Conservation (phyloP, 2,797 vertebrate genomes). For the Gephyroberyx darwinii region DNA sequence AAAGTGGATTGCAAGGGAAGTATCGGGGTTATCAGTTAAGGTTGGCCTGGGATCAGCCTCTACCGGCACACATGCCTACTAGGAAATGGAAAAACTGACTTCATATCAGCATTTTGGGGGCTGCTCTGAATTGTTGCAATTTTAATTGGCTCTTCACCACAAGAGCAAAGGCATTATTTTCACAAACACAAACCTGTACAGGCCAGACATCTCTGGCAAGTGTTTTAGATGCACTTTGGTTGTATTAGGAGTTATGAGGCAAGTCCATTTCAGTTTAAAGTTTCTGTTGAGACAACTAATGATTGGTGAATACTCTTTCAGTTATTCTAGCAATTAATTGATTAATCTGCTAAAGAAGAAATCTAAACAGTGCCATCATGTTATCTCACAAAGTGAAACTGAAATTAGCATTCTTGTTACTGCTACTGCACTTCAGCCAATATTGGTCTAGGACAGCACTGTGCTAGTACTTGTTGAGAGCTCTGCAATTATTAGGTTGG, state of each 20-base stretch:
- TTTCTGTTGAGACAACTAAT: neutral
- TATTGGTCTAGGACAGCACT: neutral
- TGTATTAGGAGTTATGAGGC: neutral
- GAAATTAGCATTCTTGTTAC: neutral
- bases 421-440: conserved; percentile 2
- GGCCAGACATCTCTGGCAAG: neutral
- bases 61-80: too few relatives aligned
- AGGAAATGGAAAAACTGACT: too few relatives aligned
- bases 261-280: neutral
- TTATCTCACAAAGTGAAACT: conserved; percentile 13
- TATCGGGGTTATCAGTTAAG: too few relatives aligned
- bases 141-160: neutral
- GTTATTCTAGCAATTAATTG: neutral
- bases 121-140: neutral
- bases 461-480: neutral
- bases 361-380: neutral
- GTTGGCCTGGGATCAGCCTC: too few relatives aligned
- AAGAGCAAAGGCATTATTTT: neutral
- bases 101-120: too few relatives aligned
- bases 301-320: conserved; percentile 19
- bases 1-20: too few relatives aligned
- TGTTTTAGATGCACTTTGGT: too few relatives aligned
- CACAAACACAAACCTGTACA: neutral
- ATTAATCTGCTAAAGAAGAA: neutral
- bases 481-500: too few relatives aligned